Evolutionary conservation across 2,113 vertebrate genomes (phyloP).

Genomic region (Percina caprodes): DNA sequence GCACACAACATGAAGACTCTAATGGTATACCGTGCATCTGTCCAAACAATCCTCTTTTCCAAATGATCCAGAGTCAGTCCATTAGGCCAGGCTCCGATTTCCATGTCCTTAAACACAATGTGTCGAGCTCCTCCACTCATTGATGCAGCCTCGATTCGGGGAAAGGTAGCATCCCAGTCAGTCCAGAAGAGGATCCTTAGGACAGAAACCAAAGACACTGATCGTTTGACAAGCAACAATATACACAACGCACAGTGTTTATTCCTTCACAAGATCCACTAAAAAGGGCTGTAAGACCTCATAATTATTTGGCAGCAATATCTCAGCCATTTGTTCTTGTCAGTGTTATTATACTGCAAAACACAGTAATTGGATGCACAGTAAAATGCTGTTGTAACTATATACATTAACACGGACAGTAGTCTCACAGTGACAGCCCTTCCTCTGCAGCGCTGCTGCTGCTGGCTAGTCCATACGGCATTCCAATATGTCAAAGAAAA

Average conservation of each 20-base stretch:
- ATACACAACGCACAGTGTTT: neutral
- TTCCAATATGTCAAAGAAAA: too few species aligned
- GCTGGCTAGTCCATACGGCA: too few species aligned
- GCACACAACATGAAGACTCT: slow-evolving; percentile 7
- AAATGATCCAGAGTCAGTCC: slow-evolving; percentile 97
- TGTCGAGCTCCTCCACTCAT: slow-evolving; percentile 96
- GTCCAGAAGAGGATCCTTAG: slow-evolving; percentile 98
- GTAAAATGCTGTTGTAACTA: slow-evolving; percentile 23
- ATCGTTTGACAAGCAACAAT: neutral
- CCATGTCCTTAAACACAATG: slow-evolving; percentile 98
- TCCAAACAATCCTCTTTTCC: slow-evolving; percentile 98
- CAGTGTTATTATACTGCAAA: slow-evolving; percentile 10
- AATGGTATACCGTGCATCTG: slow-evolving; percentile 92
- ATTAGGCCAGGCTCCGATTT: slow-evolving; percentile 97
- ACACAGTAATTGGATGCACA: slow-evolving; percentile 18
- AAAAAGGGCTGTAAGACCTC: neutral
- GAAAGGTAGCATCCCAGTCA: slow-evolving; percentile 98
- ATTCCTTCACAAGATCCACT: slow-evolving; percentile 13
- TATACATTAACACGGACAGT: slow-evolving; percentile 36
- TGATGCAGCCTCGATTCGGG: slow-evolving; percentile 96
- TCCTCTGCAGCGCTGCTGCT: too few species aligned
- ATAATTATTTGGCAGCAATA: neutral
- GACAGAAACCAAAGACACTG: slow-evolving; percentile 1
- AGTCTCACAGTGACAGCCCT: too few species aligned
- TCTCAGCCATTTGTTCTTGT: slow-evolving; percentile 8